Evolutionary conservation across 2,888 invertebrate species (phyloP), one percentile per base, ranked within the genome.

Genomic region (Stenichneumon culpator): DNA sequence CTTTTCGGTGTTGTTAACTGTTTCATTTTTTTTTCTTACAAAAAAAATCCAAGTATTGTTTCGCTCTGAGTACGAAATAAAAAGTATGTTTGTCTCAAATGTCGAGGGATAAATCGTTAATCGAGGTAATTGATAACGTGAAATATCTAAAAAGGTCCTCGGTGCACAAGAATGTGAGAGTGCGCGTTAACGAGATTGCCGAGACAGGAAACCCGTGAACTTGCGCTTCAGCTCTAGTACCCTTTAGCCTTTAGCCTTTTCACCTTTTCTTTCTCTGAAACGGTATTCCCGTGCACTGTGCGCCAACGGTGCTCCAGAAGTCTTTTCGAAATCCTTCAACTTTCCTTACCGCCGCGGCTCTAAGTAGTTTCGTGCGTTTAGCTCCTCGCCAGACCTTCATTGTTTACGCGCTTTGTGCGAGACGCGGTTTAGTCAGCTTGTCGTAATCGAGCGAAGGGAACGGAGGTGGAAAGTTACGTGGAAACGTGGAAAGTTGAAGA

Each of bases 301-400:
- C 74, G 32, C 36, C 67, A 19, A 25, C 47, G 60, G 19, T 72
- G 72, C 68, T 60, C 65, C 60, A 36, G 77, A 74, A 84, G 65
- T 73, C 78, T 65, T 79, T 79, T 63, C 54, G 65, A 84, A 82
- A 82, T 82, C 84, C 82, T 79, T 74, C 69, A 84, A 84, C 78
- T 84, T 82, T 84, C 25, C 57, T 22, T 57, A 57, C 54, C 36
- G 54, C 32, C 60, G 39, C 65, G 47, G 78, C 32, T 69, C 36
- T 70, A 68, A 84, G 84, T 84, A 82, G 72, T 52, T 69, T 81
- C 73, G 73, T 81, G 47, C 84, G 54, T 81, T 84, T 81, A 36
- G 54, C 60, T 84, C 78, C 77, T 54, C 74, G 81, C 78, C 81
- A 78, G 73, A 81, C 81, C 68, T 79, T 84, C 67, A 81, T 84